Percentiles rank a stretch among this genome's conserved stretches.
Evolutionary conservation across 1,140 invertebrate species (phyloP).

Genomic region (Propsilocerus akamusi): DNA sequence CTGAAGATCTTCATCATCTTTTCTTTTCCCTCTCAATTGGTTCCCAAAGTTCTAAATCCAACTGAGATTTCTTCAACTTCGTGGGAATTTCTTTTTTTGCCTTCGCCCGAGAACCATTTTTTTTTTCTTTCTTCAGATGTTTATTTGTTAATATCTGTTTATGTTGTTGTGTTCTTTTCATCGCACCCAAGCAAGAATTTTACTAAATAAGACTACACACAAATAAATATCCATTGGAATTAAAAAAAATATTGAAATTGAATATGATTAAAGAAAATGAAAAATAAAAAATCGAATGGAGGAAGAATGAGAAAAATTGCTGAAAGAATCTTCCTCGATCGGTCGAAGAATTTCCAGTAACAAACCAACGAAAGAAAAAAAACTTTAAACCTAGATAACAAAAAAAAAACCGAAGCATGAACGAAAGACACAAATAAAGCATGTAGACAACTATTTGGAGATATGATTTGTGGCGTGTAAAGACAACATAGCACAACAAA

Average conservation of each 20-base stretch:
- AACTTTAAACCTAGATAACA: too few relatives aligned
- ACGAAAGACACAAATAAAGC: background rate
- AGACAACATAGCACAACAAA: background rate
- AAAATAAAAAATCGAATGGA: background rate
- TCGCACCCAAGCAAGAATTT: too few relatives aligned
- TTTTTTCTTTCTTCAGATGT: background rate
- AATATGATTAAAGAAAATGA: background rate
- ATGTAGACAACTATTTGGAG: conserved; percentile 3
- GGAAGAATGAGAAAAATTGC: background rate
- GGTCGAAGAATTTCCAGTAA: too few relatives aligned
- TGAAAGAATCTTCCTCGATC: too few relatives aligned
- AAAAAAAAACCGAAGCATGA: too few relatives aligned
- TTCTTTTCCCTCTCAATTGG: background rate
- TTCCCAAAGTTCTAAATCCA: too few relatives aligned
- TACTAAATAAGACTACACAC: background rate
- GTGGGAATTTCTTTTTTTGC: background rate
- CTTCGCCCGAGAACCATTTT: background rate
- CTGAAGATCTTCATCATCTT: too few relatives aligned
- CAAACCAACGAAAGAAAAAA: too few relatives aligned
- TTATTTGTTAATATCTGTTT: too few relatives aligned
- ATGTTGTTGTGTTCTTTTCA: too few relatives aligned
- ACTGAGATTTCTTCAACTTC: too few relatives aligned
- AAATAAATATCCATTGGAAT: background rate
- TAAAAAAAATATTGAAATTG: background rate
- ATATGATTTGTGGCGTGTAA: conserved; percentile 4